These are phyloP conservation scores for Augochlorella aurata DNA, from an alignment of 2,888 invertebrate species.

Conservation along the genomic window DNA sequence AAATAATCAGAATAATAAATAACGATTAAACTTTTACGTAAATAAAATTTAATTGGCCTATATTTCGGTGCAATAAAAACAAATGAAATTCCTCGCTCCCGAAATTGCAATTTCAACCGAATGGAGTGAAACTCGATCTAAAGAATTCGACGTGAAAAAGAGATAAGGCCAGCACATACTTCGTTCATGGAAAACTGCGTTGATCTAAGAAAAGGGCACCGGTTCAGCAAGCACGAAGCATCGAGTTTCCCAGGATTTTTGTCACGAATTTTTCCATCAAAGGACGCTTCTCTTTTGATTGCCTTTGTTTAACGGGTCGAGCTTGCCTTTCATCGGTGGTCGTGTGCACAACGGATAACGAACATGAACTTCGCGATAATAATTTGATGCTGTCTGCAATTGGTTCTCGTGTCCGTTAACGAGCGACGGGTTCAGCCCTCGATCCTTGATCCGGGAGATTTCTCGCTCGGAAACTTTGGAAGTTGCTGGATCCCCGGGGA, in stretches of 20 bases:
- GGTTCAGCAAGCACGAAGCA: neutral
- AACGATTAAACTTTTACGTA: neutral
- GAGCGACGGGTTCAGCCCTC: conserved; percentile 11
- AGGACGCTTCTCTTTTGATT: neutral
- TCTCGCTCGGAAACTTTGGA: conserved; percentile 7
- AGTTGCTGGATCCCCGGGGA: conserved; percentile 13
- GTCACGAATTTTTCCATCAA: conserved; percentile 8
- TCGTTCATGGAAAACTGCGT: neutral
- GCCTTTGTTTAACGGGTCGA: conserved; percentile 5
- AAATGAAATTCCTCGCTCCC: neutral
- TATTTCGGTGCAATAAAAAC: neutral
- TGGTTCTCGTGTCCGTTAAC: conserved; percentile 23
- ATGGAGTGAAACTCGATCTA: neutral
- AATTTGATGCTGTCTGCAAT: conserved; percentile 30
- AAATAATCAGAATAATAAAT: too few relatives aligned
- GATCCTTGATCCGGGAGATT: neutral
- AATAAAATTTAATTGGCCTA: neutral
- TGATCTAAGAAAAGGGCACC: neutral
- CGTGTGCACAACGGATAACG: conserved; percentile 26
- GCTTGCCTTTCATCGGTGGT: conserved; percentile 1
- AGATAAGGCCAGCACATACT: too few relatives aligned
- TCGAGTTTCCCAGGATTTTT: neutral
- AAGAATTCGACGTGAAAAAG: neutral
- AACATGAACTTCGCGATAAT: conserved; percentile 33
- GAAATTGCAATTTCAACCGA: neutral